Conservation (phyloP, 2,888 invertebrate species). For the Adineta ricciae region DNA sequence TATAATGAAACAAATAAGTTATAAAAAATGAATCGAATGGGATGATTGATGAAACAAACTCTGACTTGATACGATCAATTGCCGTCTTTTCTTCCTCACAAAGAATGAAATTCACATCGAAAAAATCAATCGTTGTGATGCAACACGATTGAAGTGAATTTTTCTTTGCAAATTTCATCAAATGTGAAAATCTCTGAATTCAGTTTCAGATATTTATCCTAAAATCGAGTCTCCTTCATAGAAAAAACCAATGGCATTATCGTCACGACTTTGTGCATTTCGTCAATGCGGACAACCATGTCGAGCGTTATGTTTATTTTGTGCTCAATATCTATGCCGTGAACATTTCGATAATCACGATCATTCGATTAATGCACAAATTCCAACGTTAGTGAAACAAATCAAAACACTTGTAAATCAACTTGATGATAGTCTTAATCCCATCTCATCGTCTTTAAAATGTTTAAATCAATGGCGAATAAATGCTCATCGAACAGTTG, state of each 20-base stretch:
- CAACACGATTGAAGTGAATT: too few species aligned
- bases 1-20: too few species aligned
- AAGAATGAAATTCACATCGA: too few species aligned
- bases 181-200: too few species aligned
- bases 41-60: too few species aligned
- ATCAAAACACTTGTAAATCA: not conserved
- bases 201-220: too few species aligned
- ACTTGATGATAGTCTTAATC: not conserved
- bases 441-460: not conserved
- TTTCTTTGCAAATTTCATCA: too few species aligned
- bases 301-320: not conserved
- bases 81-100: too few species aligned
- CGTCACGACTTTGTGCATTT: not conserved
- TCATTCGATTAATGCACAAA: not conserved
- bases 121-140: too few species aligned
- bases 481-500: not conserved
- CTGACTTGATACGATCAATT: too few species aligned
- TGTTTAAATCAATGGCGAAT: not conserved
- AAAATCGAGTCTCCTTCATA: too few species aligned
- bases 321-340: not conserved
- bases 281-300: not conserved
- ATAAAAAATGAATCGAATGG: too few species aligned
- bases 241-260: not conserved
- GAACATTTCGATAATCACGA: not conserved
- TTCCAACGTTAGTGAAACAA: not conserved